phyloP scores from a whole-genome alignment of 2,888 invertebrate genomes.

The Nemotelus pantherinus region DNA sequence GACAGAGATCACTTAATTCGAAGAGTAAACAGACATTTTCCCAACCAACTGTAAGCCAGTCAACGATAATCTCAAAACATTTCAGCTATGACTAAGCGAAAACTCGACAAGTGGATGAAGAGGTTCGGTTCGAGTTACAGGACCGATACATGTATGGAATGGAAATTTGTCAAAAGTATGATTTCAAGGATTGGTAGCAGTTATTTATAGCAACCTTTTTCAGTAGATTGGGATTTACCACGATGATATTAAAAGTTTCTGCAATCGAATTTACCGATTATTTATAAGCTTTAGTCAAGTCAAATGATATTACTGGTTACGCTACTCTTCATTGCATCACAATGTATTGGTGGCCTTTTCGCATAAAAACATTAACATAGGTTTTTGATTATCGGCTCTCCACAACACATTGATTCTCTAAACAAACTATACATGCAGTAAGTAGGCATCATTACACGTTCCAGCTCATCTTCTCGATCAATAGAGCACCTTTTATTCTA shows the following conservation, averaged over 20 bases:
- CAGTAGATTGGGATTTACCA: background rate
- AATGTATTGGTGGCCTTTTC: background rate
- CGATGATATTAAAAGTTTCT: too few relatives aligned
- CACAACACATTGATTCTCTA: background rate
- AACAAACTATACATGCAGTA: background rate
- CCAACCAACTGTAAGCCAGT: constrained; percentile 50
- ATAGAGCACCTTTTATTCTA: background rate
- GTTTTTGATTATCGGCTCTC: background rate
- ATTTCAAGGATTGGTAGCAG: background rate
- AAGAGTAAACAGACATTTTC: constrained; percentile 48
- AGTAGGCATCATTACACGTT: background rate
- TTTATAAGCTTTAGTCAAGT: too few relatives aligned
- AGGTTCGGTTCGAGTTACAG: background rate
- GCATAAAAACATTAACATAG: background rate
- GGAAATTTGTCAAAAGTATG: background rate
- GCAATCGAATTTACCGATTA: too few relatives aligned
- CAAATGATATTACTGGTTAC: too few relatives aligned
- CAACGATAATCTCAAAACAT: constrained; percentile 45
- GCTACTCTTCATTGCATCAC: background rate
- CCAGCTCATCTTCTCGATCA: background rate
- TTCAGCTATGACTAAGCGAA: constrained; percentile 49
- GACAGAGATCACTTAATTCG: constrained; percentile 49
- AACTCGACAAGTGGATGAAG: constrained; percentile 48
- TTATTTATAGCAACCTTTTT: background rate
- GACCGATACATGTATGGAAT: constrained; percentile 3